These are phyloP conservation scores for Cephalotes varians DNA, from an alignment of 2,888 invertebrate genomes.

Conservation along the genomic window DNA sequence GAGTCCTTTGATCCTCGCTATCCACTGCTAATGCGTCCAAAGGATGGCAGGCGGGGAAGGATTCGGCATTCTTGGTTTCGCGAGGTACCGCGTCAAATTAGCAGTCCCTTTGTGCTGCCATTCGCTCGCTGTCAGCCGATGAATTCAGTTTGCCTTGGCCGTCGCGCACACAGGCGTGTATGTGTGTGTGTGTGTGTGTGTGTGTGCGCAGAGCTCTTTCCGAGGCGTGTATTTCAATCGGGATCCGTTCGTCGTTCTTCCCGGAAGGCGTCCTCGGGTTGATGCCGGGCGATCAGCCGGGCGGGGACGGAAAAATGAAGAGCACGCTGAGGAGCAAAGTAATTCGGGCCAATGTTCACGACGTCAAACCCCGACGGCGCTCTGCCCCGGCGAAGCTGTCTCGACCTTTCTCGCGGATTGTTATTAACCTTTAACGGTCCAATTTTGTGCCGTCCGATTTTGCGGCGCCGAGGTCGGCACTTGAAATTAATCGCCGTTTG, in stretches of 20 bases:
- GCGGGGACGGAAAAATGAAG: conserved; percentile 55
- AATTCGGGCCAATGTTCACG: conserved; percentile 55
- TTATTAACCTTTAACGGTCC: conserved; percentile 56
- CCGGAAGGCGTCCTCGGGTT: conserved; percentile 57
- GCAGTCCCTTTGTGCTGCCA: conserved; percentile 74
- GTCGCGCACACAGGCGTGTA: background rate
- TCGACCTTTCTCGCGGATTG: conserved; percentile 48
- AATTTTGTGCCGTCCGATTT: conserved; percentile 29
- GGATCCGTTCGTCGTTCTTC: conserved; percentile 62
- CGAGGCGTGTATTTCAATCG: conserved; percentile 56
- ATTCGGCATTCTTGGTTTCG: conserved; percentile 45
- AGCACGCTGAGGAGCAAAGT: conserved; percentile 36
- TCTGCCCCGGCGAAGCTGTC: conserved; percentile 16
- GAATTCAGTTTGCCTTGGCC: conserved; percentile 68
- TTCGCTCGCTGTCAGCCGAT: conserved; percentile 70
- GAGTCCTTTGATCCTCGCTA: conserved; percentile 59
- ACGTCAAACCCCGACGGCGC: conserved; percentile 49
- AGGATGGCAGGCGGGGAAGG: conserved; percentile 29
- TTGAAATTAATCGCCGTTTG: conserved; percentile 42
- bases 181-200: background rate
- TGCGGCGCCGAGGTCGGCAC: conserved; percentile 16
- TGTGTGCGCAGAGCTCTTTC: background rate
- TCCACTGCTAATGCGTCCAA: conserved; percentile 49
- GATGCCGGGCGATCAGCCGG: conserved; percentile 12
- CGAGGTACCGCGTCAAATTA: conserved; percentile 70